Conservation (phyloP, 2,888 invertebrate species). For the Aquatica leii region DNA sequence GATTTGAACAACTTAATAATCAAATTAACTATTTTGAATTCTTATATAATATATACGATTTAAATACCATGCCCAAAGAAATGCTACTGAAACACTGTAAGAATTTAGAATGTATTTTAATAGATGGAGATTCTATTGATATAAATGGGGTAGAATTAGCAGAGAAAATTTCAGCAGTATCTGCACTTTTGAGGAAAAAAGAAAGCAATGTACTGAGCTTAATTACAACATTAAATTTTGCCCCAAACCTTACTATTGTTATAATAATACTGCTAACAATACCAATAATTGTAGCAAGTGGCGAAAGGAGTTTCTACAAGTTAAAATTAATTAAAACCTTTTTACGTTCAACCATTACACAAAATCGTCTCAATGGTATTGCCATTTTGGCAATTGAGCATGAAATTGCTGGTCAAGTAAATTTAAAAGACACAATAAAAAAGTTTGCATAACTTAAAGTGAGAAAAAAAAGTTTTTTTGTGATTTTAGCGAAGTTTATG, state of each 20-base stretch:
- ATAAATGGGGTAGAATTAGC: constrained; percentile 30
- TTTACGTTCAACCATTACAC: constrained; percentile 31
- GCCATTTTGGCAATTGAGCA: constrained; percentile 32
- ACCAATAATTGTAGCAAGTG: constrained; percentile 20
- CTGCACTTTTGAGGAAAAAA: constrained; percentile 27
- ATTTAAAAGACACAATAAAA: constrained; percentile 11
- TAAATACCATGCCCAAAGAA: constrained; percentile 31
- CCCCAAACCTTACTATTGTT: too few species aligned
- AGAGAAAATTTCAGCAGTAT: constrained; percentile 26
- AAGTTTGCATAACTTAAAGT: constrained; percentile 14
- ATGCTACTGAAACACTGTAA: constrained; percentile 29
- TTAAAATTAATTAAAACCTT: constrained; percentile 41
- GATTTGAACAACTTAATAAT: constrained; percentile 35
- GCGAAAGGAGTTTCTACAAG: constrained; percentile 38
- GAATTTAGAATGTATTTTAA: too few species aligned
- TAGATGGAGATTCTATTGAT: constrained; percentile 22
- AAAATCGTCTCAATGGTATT: constrained; percentile 27
- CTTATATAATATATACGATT: constrained; percentile 36
- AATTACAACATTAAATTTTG: constrained; percentile 24
- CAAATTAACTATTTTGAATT: constrained; percentile 39
- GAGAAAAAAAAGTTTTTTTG: constrained; percentile 11
- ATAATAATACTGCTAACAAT: constrained; percentile 19
- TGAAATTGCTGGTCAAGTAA: constrained; percentile 17
- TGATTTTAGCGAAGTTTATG: too few species aligned
- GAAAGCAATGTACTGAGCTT: constrained; percentile 10